A percentile compares a stretch with the other conserved stretches of the same genome.
Conservation (phyloP, 2,888 invertebrate species). For the Carabus problematicus region DNA sequence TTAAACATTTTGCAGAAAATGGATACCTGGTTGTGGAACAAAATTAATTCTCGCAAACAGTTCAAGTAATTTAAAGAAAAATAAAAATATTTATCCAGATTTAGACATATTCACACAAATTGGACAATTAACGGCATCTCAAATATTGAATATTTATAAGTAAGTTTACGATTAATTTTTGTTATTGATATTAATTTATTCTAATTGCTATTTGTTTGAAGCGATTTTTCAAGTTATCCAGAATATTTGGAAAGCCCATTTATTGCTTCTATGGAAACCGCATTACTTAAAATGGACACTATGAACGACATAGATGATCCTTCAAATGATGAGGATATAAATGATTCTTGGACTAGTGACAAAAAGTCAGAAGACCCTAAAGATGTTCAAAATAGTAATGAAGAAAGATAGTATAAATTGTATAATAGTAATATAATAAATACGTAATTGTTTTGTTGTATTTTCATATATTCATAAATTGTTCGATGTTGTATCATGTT, state of each 20-base stretch:
- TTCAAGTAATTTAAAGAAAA: slow-evolving; percentile 46
- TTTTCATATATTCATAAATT: no score
- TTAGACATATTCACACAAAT: slow-evolving; percentile 77
- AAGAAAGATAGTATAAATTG: slow-evolving; percentile 19
- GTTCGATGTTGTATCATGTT: no score
- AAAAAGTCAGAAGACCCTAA: slow-evolving; percentile 18
- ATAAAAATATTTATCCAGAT: slow-evolving; percentile 57
- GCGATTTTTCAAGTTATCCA: slow-evolving; percentile 66
- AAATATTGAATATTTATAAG: slow-evolving; percentile 72
- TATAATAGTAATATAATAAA: slow-evolving; percentile 30
- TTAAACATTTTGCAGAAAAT: slow-evolving; percentile 61
- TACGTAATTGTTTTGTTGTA: slow-evolving; percentile 1
- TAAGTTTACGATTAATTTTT: slow-evolving; percentile 45
- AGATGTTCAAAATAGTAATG: slow-evolving; percentile 14
- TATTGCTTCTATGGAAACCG: slow-evolving; percentile 69
- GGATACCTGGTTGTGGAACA: slow-evolving; percentile 75
- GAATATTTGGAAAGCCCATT: slow-evolving; percentile 72
- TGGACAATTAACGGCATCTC: slow-evolving; percentile 69
- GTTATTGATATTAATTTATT: slow-evolving; percentile 21
- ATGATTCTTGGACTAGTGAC: neutral
- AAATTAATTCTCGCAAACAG: slow-evolving; percentile 49
- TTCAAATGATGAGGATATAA: slow-evolving; percentile 43
- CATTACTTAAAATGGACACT: slow-evolving; percentile 61
- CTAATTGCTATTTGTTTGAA: slow-evolving; percentile 45
- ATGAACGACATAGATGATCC: slow-evolving; percentile 44